Conservation (phyloP, 1,140 invertebrate species). For the Pentalonia nigronervosa region DNA sequence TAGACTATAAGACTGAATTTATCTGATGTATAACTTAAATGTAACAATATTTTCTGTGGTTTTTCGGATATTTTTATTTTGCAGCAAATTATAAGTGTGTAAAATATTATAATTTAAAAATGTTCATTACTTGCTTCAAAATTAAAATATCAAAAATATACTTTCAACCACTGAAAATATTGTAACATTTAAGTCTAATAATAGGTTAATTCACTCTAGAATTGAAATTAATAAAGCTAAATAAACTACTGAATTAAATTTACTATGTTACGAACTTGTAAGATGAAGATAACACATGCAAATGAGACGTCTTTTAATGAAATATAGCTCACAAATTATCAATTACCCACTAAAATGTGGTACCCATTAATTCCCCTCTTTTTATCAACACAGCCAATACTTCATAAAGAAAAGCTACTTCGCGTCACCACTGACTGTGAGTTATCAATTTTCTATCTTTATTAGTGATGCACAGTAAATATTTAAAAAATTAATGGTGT, state of each 20-base stretch:
- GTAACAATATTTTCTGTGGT: neutral
- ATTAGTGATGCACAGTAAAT: slow-evolving; percentile 44
- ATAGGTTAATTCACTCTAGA: neutral
- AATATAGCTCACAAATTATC: neutral
- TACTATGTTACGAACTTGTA: neutral
- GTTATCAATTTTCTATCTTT: neutral
- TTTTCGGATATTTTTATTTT: neutral
- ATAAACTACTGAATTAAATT: neutral
- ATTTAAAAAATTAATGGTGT: neutral
- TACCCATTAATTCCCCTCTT: neutral
- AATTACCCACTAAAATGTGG: no score
- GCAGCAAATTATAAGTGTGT: no score
- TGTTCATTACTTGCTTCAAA: no score
- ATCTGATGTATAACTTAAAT: neutral
- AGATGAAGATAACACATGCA: neutral
- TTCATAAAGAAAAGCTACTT: neutral
- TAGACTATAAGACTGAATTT: no score
- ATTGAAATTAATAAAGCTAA: neutral
- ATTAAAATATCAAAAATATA: no score
- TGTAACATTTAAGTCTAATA: neutral
- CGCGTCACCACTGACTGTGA: neutral
- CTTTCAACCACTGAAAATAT: no score
- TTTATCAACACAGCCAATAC: neutral
- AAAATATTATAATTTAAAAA: no score
- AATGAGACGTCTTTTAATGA: neutral